Evolutionary conservation across 2,888 invertebrate species (phyloP), one percentile per base, ranked within the genome.

Genomic region (Miltochrista miniata): DNA sequence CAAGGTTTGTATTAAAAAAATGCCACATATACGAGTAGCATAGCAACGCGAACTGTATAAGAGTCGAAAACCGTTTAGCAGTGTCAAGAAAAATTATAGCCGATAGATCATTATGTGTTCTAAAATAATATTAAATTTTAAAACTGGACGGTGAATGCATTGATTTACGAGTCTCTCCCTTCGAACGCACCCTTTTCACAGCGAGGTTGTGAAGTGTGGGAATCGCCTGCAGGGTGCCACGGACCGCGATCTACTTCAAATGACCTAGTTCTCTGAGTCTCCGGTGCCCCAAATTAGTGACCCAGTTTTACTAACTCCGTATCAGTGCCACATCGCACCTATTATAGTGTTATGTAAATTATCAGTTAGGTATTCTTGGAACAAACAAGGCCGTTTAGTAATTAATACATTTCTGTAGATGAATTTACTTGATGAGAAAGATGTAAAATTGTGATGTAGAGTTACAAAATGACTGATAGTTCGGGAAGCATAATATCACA

Each of bases 211-310:
- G 33, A 39, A 56, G 59, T 45, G 54, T 35, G 60, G 51, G 51
- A n/a, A 43, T 31, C 30, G 45, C 24, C 40, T 37, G 48, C 51
- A 29, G 38, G 31, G 47, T 24, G 46, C 30, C 38, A 41, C 52
- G 43, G 56, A 52, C 42, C 56, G 45, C 59, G 61, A 56, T 57
- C 66, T 53, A 65, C 59, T 68, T 68, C 59, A 57, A 61, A 30
- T 74, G 76, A 75, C 75, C 76, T 45, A 72, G 62, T 72, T 76
- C 57, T 40, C 33, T 41, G 29, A 45, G 36, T 54, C 61, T 64
- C 61, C 53, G 60, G 54, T 64, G 64, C 56, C 52, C 62, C 42
- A 57, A 65, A 70, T 73, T 59, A 59, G 57, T 61, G 67, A 66
- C 63, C 61, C 50, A 45, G 51, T 38, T 38, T 50, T 46, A 37